Percentiles rank a stretch among this genome's conserved stretches.
Evolutionary conservation across 2,888 invertebrate genomes (phyloP).

Genomic region (Trachelus troglodyta): DNA sequence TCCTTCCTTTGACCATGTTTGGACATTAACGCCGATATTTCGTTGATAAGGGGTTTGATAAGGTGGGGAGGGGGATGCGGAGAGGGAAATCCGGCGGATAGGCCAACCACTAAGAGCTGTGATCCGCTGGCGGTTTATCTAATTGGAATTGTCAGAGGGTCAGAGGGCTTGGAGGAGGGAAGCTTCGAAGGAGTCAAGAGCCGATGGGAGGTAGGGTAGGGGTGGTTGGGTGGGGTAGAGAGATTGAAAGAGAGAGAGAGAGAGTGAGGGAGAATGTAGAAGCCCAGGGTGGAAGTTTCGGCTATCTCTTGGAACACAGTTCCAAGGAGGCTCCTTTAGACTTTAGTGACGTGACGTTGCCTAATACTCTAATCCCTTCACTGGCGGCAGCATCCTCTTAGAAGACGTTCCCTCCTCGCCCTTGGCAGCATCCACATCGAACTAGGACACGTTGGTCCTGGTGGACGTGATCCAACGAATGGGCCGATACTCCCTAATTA

Average conservation of each 20-base stretch:
- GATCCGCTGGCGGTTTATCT: slow-evolving; percentile 63
- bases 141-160: slow-evolving; percentile 60
- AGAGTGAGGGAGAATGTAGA: slow-evolving; percentile 22
- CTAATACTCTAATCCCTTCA: slow-evolving; percentile 64
- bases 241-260: slow-evolving; percentile 21
- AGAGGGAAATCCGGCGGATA: slow-evolving; percentile 31
- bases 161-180: slow-evolving; percentile 46
- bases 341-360: slow-evolving; percentile 62
- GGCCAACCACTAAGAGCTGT: slow-evolving; percentile 58
- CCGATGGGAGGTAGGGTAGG: slow-evolving; percentile 23
- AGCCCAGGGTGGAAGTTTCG: slow-evolving; percentile 50
- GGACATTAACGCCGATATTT: slow-evolving; percentile 39
- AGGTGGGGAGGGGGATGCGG: slow-evolving; percentile 10
- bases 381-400: slow-evolving; percentile 48
- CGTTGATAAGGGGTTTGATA: slow-evolving; percentile 9
- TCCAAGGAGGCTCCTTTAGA: slow-evolving; percentile 62
- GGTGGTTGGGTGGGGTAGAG: slow-evolving; percentile 25
- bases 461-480: background rate
- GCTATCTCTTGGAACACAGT: slow-evolving; percentile 61
- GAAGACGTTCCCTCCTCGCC: background rate
- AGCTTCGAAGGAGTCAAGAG: slow-evolving; percentile 23
- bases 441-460: background rate
- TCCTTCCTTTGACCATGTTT: slow-evolving; percentile 21
- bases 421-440: background rate
- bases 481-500: slow-evolving; percentile 56